phyloP scores from a whole-genome alignment of 2,888 invertebrate genomes.

The Heliconius ethilla region DNA sequence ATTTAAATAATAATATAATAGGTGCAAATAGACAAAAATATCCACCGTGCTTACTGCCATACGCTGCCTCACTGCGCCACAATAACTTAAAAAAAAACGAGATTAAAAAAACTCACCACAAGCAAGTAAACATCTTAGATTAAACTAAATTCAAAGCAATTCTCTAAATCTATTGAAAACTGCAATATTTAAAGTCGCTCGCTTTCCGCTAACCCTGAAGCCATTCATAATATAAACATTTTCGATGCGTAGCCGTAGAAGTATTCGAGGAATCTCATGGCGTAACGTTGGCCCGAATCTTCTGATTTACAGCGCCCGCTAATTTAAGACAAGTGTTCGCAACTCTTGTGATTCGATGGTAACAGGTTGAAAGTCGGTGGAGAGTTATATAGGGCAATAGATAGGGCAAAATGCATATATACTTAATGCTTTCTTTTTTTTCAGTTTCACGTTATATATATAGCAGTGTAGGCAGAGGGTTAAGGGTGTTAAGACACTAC shows the following conservation, averaged over 20 bases:
- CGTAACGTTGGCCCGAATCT: constrained; percentile 67
- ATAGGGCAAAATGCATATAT: no score
- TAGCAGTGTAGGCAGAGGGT: no score
- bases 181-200: constrained; percentile 10
- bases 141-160: neutral
- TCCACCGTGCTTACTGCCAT: no score
- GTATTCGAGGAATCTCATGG: constrained; percentile 62
- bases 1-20: neutral
- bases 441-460: neutral
- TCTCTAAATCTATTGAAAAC: constrained; percentile 10
- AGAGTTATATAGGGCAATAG: neutral
- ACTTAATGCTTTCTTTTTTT: neutral
- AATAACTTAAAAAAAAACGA: neutral
- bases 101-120: neutral
- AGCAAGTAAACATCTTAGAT: neutral
- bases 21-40: neutral
- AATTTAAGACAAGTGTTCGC: constrained; percentile 67
- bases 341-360: constrained; percentile 29
- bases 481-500: no score
- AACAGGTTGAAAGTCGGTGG: neutral
- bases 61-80: neutral
- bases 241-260: constrained; percentile 56
- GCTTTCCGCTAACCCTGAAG: constrained; percentile 35
- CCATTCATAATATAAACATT: constrained; percentile 46
- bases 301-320: constrained; percentile 68